Base-by-base conservation (phyloP, 1,140 invertebrate species). In the Cataglyphis hispanica region DNA sequence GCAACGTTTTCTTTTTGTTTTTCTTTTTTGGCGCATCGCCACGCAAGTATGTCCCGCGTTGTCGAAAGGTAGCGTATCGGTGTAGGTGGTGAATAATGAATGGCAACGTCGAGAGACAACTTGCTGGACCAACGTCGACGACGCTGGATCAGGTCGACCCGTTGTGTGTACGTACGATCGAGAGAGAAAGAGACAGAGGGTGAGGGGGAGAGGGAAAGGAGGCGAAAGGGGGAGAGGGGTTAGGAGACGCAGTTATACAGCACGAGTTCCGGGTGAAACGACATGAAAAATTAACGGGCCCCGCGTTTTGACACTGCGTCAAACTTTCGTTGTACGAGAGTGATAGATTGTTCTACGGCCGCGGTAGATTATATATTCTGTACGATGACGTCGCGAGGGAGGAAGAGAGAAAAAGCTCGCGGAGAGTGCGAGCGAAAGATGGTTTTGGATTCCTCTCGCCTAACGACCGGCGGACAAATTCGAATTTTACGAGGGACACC, bases 221-320 rank as follows among this genome's bases (percentile, higher is more conserved):
- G 46, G 46, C 4, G 31, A 3, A 31, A 11, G 13, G 46, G 13
- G 13, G 16, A 1, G 1, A 4, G 3, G 56, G 46, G 70, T 43
- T 37, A 46, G 61, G 58, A 85, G 50, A 58, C 67, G 78, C 63
- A 84, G 89, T 90, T 88, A 50, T 50, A 86, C 66, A 61, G 81
- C 84, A 86, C 60, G 89, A 90, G 87, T 89, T 80, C 83, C 83
- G 84, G 85, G 64, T 90, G 86, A 84, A 91, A 80, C 89, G 87
- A 87, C 91, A 90, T 93, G 91, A 93, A 93, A 93, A 94, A 93
- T 93, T 93, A 94, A 92, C 92, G 90, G 86, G 85, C 66, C 46
- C 72, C 74, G 81, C 84, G 81, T 91, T 91, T 93, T 92, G 91
- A 93, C 92, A 89, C 84, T 66, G 85, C 89, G 91, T 93, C 91